Evolutionary conservation across 1,140 invertebrate species (phyloP).

Genomic region (Psilanteris sp.): DNA sequence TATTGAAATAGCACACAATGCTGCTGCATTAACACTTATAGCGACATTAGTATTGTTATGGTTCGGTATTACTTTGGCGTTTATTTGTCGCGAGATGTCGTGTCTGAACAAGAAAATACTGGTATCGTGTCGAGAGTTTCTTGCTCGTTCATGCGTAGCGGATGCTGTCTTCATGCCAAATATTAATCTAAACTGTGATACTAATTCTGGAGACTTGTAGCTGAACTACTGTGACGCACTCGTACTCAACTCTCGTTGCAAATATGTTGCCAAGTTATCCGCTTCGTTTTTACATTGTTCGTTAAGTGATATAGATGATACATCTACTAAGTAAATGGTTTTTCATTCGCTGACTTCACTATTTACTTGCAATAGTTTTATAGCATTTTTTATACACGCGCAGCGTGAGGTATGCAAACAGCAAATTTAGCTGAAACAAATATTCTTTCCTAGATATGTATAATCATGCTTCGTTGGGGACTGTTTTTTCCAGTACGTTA

Average conservation of each 20-base stretch:
- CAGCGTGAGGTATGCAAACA: too few species aligned
- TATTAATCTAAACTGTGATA: slow-evolving; percentile 38
- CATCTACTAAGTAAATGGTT: too few species aligned
- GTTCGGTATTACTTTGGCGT: slow-evolving; percentile 11
- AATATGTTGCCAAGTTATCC: slow-evolving; percentile 36
- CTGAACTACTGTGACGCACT: neutral
- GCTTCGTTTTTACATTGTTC: neutral
- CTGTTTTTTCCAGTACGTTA: slow-evolving; percentile 62
- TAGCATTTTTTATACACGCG: too few species aligned
- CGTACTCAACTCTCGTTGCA: neutral
- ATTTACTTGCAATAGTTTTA: too few species aligned
- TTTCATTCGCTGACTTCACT: too few species aligned
- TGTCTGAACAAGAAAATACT: slow-evolving; percentile 15
- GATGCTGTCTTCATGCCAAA: slow-evolving; percentile 23
- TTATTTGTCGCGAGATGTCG: slow-evolving; percentile 20
- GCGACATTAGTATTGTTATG: slow-evolving; percentile 30
- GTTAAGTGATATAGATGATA: too few species aligned
- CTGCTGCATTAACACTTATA: slow-evolving; percentile 31
- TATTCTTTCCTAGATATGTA: slow-evolving; percentile 53
- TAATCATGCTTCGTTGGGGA: slow-evolving; percentile 55
- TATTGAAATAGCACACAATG: too few species aligned
- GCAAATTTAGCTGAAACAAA: slow-evolving; percentile 24
- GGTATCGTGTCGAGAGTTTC: slow-evolving; percentile 14
- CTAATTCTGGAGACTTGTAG: slow-evolving; percentile 19
- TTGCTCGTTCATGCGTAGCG: slow-evolving; percentile 19